Evolutionary conservation across 2,888 invertebrate genomes (phyloP).

Genomic region (Lycocerus yunnanus): DNA sequence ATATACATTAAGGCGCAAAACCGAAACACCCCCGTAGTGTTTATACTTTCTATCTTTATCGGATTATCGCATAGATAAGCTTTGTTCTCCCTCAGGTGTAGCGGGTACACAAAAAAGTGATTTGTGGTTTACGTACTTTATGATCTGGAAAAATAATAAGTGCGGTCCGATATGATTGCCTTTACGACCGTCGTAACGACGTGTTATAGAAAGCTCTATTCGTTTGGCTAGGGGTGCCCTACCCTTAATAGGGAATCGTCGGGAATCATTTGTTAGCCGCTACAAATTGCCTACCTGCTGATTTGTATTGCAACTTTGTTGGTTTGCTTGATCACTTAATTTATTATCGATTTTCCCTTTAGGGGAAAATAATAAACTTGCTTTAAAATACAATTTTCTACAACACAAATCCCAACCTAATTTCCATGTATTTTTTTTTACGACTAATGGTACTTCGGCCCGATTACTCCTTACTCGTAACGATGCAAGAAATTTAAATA

Average conservation of each 20-base stretch:
- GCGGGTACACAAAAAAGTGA: constrained; percentile 39
- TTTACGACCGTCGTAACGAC: constrained; percentile 45
- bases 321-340: constrained; percentile 23
- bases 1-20: constrained; percentile 40
- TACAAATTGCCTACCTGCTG: constrained; percentile 32
- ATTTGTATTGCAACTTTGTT: constrained; percentile 26
- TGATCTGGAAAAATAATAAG: constrained; percentile 50
- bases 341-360: constrained; percentile 15
- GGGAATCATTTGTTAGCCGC: constrained; percentile 26
- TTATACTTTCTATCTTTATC: constrained; percentile 37
- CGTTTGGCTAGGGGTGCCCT: constrained; percentile 19
- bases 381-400: neutral
- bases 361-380: constrained; percentile 13
- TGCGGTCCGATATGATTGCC: constrained; percentile 49
- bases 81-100: constrained; percentile 34
- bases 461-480: no score
- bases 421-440: neutral
- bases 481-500: no score
- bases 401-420: neutral
- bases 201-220: constrained; percentile 36
- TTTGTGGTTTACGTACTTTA: constrained; percentile 45
- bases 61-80: constrained; percentile 32
- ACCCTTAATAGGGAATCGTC: constrained; percentile 22
- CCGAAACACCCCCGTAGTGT: constrained; percentile 37
- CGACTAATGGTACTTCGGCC: no score